These are phyloP conservation scores for Penelope pileata DNA, from an alignment of 2,113 vertebrate genomes.

Conservation along the genomic window DNA sequence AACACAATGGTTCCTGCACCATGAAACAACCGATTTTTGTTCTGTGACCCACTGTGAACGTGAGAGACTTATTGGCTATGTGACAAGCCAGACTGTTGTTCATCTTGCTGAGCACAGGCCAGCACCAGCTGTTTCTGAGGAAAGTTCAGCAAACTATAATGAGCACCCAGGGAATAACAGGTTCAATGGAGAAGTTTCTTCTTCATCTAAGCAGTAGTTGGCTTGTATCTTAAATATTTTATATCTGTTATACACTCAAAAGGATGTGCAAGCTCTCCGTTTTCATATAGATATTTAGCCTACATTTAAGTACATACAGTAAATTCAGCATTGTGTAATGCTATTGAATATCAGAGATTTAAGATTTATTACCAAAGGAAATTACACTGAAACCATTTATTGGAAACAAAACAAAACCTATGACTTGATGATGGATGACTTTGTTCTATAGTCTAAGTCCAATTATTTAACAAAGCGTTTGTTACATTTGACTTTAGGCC, in stretches of 20 bases:
- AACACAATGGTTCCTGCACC: neutral
- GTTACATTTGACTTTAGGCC: slow-evolving; percentile 23
- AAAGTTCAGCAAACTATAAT: slow-evolving; percentile 45
- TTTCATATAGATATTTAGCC: neutral
- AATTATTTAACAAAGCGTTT: slow-evolving; percentile 59
- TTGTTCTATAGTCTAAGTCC: slow-evolving; percentile 26
- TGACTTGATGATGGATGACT: slow-evolving; percentile 44
- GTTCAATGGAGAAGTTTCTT: neutral
- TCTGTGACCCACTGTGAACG: neutral
- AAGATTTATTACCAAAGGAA: slow-evolving; percentile 64
- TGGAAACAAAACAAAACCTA: slow-evolving; percentile 58
- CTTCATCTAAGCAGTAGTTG: neutral
- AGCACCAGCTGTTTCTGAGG: slow-evolving; percentile 16
- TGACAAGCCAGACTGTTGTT: neutral
- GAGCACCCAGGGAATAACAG: slow-evolving; percentile 28
- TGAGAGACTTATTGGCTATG: neutral
- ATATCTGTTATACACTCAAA: neutral
- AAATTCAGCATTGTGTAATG: neutral
- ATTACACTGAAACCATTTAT: slow-evolving; percentile 55
- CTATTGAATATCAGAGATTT: slow-evolving; percentile 46
- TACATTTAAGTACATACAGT: neutral
- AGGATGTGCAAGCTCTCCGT: neutral
- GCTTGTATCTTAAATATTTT: slow-evolving; percentile 27
- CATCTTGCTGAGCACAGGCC: neutral
- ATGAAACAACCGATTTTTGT: neutral